Percentiles rank a stretch among this genome's conserved stretches.
phyloP scores from a whole-genome alignment of 2,797 vertebrate genomes.

The Malurus leucopterus region DNA sequence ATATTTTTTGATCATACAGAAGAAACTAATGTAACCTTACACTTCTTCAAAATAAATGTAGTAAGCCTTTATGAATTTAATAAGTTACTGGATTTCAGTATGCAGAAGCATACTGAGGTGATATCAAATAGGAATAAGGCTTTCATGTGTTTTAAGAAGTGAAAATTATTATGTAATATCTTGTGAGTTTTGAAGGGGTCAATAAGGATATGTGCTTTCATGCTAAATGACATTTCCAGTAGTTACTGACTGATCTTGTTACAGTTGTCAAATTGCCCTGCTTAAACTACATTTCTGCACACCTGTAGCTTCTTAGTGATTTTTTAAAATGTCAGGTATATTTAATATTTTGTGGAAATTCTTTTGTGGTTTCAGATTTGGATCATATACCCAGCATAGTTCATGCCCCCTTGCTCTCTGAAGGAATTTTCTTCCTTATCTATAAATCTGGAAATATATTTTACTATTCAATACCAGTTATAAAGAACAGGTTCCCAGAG shows the following conservation, averaged over 20 bases:
- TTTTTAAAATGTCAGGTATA: neutral
- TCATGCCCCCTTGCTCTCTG: neutral
- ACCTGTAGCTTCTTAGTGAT: neutral
- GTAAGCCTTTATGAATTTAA: neutral
- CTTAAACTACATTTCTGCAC: neutral
- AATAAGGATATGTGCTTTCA: neutral
- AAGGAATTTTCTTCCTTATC: neutral
- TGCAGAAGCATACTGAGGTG: neutral
- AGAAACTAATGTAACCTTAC: neutral
- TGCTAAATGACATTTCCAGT: neutral
- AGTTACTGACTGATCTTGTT: neutral
- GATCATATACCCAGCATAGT: neutral
- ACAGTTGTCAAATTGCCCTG: neutral
- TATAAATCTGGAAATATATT: neutral
- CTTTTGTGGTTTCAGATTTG: neutral
- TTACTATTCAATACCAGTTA: neutral
- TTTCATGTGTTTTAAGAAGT: neutral
- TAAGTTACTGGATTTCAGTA: neutral
- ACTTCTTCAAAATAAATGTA: neutral
- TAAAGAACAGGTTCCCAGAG: neutral
- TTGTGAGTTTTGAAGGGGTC: neutral
- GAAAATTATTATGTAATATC: neutral
- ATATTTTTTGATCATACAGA: neutral
- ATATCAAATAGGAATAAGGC: neutral
- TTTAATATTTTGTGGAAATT: neutral